These are phyloP conservation scores for Hoplias malabaricus DNA, from an alignment of 2,113 vertebrate genomes.

Conservation along the genomic window DNA sequence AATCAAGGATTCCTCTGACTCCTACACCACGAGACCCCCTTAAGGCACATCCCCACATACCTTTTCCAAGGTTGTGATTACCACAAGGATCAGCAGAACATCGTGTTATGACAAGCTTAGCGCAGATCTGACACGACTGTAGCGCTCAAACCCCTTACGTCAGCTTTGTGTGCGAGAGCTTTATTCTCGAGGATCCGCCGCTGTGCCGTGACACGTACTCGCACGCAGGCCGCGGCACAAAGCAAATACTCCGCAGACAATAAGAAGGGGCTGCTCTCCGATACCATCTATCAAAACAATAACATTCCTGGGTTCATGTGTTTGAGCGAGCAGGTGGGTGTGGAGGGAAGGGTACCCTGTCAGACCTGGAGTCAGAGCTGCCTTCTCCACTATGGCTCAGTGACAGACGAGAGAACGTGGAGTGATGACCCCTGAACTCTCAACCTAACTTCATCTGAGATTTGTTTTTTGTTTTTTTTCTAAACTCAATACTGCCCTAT, in stretches of 20 bases:
- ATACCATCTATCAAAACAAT: slow-evolving; percentile 30
- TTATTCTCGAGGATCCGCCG: background rate
- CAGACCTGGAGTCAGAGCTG: background rate
- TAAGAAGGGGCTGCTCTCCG: background rate
- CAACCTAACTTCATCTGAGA: background rate
- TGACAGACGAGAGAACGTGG: background rate
- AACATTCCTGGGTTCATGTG: slow-evolving; percentile 15
- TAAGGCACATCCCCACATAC: background rate
- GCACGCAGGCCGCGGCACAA: slow-evolving; percentile 2
- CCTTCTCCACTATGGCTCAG: background rate
- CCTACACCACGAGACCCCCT: background rate
- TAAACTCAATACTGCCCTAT: too few species aligned
- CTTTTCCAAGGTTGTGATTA: background rate
- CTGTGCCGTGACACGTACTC: slow-evolving; percentile 20
- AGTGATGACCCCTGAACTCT: background rate
- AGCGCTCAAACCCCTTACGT: slow-evolving; percentile 2
- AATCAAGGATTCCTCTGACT: background rate
- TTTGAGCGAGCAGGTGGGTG: background rate
- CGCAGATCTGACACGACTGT: slow-evolving; percentile 29
- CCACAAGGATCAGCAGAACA: slow-evolving; percentile 6
- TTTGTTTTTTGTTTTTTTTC: too few species aligned
- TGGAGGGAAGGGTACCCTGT: background rate
- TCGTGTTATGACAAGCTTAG: slow-evolving; percentile 13
- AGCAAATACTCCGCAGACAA: background rate
- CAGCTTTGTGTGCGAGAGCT: background rate